Conservation (phyloP, 2,888 invertebrate species). For the Hedya salicella region DNA sequence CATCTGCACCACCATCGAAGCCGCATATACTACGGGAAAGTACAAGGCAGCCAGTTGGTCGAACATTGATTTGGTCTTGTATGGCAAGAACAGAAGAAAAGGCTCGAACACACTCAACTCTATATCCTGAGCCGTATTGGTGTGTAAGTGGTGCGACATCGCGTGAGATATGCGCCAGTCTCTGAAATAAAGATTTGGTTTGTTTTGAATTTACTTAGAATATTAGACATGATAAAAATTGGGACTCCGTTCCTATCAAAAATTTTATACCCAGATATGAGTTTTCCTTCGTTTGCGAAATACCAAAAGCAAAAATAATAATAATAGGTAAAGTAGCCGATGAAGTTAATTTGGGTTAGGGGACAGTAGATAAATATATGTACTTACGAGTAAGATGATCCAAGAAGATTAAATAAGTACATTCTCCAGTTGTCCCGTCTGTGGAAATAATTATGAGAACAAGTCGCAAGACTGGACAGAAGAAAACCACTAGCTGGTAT, state of each 20-base stretch:
- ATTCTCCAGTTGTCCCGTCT: constrained; percentile 91
- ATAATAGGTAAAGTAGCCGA: too few species aligned
- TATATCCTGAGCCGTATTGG: constrained; percentile 91
- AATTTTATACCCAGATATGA: too few species aligned
- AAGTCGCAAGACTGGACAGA: constrained; percentile 77
- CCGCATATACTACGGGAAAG: constrained; percentile 74
- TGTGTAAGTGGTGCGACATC: constrained; percentile 92
- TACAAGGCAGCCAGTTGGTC: constrained; percentile 84
- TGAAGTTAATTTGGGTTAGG: too few species aligned
- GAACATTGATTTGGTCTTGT: constrained; percentile 80
- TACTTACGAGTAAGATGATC: constrained; percentile 86
- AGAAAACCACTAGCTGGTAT: constrained; percentile 59
- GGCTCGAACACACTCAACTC: constrained; percentile 90
- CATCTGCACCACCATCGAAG: constrained; percentile 59
- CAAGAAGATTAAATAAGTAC: constrained; percentile 90
- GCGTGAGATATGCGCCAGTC: constrained; percentile 92
- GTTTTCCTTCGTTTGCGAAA: too few species aligned
- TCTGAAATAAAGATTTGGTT: constrained; percentile 63
- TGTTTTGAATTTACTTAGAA: too few species aligned
- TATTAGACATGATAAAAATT: too few species aligned
- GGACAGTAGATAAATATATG: background rate
- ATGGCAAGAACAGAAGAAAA: constrained; percentile 87
- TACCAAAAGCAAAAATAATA: too few species aligned
- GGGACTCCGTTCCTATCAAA: background rate
- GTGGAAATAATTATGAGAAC: constrained; percentile 93